Conservation (phyloP, 2,888 invertebrate species). For the Proisotoma minuta region DNA sequence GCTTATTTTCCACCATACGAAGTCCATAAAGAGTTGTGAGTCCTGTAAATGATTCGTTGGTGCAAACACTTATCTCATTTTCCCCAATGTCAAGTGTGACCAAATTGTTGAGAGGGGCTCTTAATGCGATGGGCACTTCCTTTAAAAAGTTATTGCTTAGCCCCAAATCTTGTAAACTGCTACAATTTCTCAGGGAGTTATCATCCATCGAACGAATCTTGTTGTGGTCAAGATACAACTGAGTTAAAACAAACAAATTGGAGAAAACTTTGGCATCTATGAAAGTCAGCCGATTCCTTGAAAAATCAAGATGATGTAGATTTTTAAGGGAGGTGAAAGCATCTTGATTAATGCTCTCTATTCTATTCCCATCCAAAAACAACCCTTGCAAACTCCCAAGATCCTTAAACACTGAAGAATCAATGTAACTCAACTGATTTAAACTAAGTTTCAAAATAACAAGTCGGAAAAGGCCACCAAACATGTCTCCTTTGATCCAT, state of each 20-base stretch:
- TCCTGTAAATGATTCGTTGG: conserved; percentile 78
- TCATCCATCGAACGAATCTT: conserved; percentile 71
- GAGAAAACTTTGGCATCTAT: conserved; percentile 76
- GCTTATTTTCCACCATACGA: conserved; percentile 82
- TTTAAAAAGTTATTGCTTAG: conserved; percentile 78
- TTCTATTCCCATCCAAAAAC: conserved; percentile 78
- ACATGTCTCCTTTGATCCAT: conserved; percentile 73
- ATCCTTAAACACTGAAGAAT: conserved; percentile 78
- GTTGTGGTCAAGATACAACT: conserved; percentile 80
- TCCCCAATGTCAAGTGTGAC: conserved; percentile 87
- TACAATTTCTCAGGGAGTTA: conserved; percentile 80
- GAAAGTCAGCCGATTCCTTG: conserved; percentile 77
- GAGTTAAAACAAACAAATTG: conserved; percentile 74
- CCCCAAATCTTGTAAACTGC: conserved; percentile 81
- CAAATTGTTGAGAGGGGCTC: conserved; percentile 76
- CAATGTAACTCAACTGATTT: conserved; percentile 78
- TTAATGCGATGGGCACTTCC: conserved; percentile 63
- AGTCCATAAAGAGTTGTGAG: conserved; percentile 80
- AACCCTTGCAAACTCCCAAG: conserved; percentile 79
- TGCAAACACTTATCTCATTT: conserved; percentile 78
- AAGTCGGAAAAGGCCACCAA: conserved; percentile 66
- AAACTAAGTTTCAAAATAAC: conserved; percentile 72
- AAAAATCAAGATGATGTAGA: conserved; percentile 80
- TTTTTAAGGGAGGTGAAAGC: conserved; percentile 83
- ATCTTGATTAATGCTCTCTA: conserved; percentile 81